phyloP scores from a whole-genome alignment of 2,888 invertebrate genomes.

The Girardia tigrina region DNA sequence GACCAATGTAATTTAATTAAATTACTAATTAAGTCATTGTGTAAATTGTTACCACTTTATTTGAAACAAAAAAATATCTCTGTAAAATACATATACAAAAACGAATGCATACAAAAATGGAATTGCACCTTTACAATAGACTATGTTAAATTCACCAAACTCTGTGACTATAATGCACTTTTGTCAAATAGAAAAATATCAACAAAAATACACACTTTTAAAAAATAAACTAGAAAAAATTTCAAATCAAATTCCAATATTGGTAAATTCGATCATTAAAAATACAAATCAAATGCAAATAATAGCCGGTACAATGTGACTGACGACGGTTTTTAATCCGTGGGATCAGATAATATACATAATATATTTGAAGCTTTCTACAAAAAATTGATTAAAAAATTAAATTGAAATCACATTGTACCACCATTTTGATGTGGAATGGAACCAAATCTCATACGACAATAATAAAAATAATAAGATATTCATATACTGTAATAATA shows the following conservation, averaged over 20 bases:
- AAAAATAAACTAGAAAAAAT: neutral
- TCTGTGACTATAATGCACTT: neutral
- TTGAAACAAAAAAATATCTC: neutral
- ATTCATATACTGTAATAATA: no score
- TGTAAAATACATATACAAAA: neutral
- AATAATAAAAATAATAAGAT: neutral
- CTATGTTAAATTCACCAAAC: neutral
- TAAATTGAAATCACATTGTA: neutral
- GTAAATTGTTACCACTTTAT: neutral
- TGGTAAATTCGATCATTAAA: neutral
- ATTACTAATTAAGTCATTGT: neutral
- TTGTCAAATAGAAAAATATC: neutral
- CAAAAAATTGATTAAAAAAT: no score
- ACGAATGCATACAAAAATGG: neutral
- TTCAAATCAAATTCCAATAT: neutral
- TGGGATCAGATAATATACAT: neutral
- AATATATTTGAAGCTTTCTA: no score
- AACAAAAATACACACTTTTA: neutral
- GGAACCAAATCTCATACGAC: neutral
- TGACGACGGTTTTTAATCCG: neutral
- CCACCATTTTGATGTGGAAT: neutral
- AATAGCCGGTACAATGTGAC: neutral
- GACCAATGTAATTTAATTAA: neutral
- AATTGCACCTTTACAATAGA: neutral
- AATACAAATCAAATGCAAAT: neutral